phyloP scores from a whole-genome alignment of 2,888 invertebrate genomes.

The Aspidapion aeneum region DNA sequence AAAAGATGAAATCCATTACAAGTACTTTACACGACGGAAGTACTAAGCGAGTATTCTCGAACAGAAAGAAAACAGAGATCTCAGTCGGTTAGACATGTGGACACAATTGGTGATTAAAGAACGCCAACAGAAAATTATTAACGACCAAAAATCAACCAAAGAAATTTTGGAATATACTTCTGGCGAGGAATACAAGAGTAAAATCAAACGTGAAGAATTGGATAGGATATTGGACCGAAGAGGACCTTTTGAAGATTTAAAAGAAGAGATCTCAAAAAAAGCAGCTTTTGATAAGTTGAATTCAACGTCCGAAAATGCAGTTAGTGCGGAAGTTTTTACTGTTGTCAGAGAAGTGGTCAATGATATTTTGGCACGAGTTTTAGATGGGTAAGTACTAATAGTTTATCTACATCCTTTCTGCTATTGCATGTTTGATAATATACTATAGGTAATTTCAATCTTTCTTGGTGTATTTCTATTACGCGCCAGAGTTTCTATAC shows the following conservation, averaged over 20 bases:
- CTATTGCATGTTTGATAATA: too few species aligned
- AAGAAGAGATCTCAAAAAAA: constrained; percentile 45
- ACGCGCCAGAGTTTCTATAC: too few species aligned
- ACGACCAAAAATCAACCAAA: constrained; percentile 39
- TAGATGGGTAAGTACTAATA: constrained; percentile 24
- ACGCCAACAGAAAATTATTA: constrained; percentile 45
- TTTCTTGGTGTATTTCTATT: too few species aligned
- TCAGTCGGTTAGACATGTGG: constrained; percentile 80
- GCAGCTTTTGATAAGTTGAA: constrained; percentile 43
- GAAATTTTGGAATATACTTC: constrained; percentile 42
- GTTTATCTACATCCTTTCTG: too few species aligned
- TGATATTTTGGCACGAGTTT: constrained; percentile 39
- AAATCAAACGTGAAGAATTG: constrained; percentile 49
- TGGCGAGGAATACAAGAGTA: constrained; percentile 47
- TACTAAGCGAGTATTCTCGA: constrained; percentile 50
- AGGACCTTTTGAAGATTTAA: constrained; percentile 49
- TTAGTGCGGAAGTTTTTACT: constrained; percentile 38
- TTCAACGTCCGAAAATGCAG: constrained; percentile 26
- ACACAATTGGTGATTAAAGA: constrained; percentile 72
- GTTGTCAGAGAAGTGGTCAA: constrained; percentile 42
- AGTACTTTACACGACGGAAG: constrained; percentile 55
- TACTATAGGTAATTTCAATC: too few species aligned
- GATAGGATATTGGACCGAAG: constrained; percentile 65
- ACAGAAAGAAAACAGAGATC: constrained; percentile 60
- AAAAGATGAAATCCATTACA: constrained; percentile 54